Evolutionary conservation across 23 tunicate genomes (phyloP), one percentile per base, ranked within the genome.

Genomic region (Trididemnum clinides): DNA sequence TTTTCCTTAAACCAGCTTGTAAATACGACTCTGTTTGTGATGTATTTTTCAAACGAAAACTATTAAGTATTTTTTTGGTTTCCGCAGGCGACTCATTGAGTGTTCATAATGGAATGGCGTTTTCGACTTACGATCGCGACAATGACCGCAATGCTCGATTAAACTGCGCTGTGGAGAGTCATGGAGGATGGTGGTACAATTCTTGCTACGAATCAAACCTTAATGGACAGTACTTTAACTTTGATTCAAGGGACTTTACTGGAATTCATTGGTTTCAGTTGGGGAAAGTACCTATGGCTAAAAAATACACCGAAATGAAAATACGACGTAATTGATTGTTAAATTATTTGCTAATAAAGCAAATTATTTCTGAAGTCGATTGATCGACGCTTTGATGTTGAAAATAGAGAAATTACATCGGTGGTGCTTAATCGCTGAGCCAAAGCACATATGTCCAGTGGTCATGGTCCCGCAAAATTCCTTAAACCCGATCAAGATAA

Each of bases 121-220:
- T 69, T 30, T 69, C 75, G 5, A 69, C 75, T 69, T 30, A 69
- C 7, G 75, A 69, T 23, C 19, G 22, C 34, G 75, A 69, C 75
- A 69, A 69, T 32, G 75, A 69, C 36, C 5, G 32, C 5, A 28
- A 37, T 35, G n/a, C 6, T 10, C 26, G 10, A 7, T n/a, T n/a
- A n/a, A 69, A 69, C n/a, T 69, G 75, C 75, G 75, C 75, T 7
- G n/a, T 4, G 3, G 38, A 2, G 3, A 35, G 75, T 23, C 75
- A 69, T 69, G 75, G 75, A 30, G 75, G 75, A 19, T 69, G 75
- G 75, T 69, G 75, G 75, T 69, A 69, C 75, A 28, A 69, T 30
- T 19, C 37, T 18, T 69, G 75, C 36, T 30, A 18, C 38, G 19
- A 30, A 5, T 20, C 75, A 35, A 31, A 69, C 38, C 38, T 69